Conservation (phyloP, 2,888 invertebrate genomes). For the Glyphotaelius pellucidus region DNA sequence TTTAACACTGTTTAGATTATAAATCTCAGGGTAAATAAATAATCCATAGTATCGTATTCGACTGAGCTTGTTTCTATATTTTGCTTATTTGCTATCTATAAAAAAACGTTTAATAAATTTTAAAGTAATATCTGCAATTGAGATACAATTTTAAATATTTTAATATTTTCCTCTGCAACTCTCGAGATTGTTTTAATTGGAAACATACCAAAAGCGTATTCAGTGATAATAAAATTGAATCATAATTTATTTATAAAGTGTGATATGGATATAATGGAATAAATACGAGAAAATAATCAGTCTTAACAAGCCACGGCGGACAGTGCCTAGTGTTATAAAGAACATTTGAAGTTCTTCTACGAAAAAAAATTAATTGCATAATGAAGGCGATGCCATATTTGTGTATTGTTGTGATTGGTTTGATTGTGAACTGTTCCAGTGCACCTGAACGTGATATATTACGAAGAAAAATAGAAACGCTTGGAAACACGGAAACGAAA, state of each 20-base stretch:
- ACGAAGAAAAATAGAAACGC: not conserved
- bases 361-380: not conserved
- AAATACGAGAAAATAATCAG: not conserved
- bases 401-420: not conserved
- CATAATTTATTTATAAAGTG: not conserved
- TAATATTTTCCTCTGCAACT: not conserved
- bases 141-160: not conserved
- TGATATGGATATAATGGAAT: not conserved
- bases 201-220: not conserved
- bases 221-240: not conserved
- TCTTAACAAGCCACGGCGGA: not conserved
- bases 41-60: too few relatives aligned
- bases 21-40: too few relatives aligned
- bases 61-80: too few relatives aligned
- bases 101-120: too few relatives aligned
- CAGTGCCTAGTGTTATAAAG: not conserved
- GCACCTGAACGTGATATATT: not conserved
- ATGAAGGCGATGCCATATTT: not conserved
- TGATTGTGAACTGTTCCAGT: not conserved
- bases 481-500: not conserved
- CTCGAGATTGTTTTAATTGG: not conserved
- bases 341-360: not conserved
- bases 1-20: too few relatives aligned
- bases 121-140: not conserved
- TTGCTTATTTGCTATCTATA: too few relatives aligned